Conservation (phyloP, 2,888 invertebrate species). For the Zootermopsis nevadensis region DNA sequence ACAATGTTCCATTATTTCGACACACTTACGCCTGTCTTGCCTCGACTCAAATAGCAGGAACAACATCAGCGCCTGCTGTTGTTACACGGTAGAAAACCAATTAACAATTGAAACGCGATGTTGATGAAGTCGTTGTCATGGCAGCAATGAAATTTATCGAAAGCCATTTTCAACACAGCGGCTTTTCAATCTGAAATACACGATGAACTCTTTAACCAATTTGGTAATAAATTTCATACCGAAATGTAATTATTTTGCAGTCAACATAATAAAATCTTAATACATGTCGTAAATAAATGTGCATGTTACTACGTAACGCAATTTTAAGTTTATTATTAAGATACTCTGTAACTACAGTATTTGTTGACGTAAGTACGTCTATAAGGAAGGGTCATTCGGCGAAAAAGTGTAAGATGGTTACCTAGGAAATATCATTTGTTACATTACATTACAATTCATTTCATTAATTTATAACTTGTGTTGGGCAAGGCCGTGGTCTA, state of each 20-base stretch:
- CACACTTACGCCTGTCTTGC: slow-evolving; percentile 5
- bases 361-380: too few species aligned
- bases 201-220: background rate
- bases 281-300: slow-evolving; percentile 24
- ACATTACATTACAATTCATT: too few species aligned
- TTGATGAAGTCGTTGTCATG: slow-evolving; percentile 25
- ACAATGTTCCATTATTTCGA: background rate
- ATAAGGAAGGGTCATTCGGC: too few species aligned
- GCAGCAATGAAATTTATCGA: slow-evolving; percentile 33
- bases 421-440: too few species aligned
- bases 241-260: slow-evolving; percentile 30
- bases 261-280: slow-evolving; percentile 25
- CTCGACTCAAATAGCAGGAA: background rate
- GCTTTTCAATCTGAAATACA: slow-evolving; percentile 3
- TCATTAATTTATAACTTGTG: too few species aligned
- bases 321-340: background rate
- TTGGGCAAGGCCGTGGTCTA: too few species aligned
- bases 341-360: background rate
- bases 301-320: background rate
- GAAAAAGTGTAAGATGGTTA: too few species aligned
- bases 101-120: slow-evolving; percentile 48
- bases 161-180: slow-evolving; percentile 33
- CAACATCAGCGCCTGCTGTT: slow-evolving; percentile 36
- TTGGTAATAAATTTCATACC: slow-evolving; percentile 1
- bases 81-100: slow-evolving; percentile 45